These are phyloP conservation scores for Anastrepha obliqua DNA, from an alignment of 1,140 invertebrate species.

Conservation along the genomic window DNA sequence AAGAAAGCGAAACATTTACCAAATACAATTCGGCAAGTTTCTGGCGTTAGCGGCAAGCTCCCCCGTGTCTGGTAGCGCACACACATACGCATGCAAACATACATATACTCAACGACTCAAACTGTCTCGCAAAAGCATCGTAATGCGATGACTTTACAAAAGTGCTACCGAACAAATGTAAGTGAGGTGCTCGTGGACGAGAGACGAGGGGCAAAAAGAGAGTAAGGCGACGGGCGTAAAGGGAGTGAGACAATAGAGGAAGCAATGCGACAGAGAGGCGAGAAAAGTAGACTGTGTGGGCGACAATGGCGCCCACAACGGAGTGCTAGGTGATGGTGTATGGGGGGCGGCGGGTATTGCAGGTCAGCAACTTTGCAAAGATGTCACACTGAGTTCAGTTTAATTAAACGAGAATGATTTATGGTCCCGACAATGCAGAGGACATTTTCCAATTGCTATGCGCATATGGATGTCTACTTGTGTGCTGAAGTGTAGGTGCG, in stretches of 20 bases:
- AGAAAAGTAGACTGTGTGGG: neutral
- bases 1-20: conserved; percentile 5
- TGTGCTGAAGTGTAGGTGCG: neutral
- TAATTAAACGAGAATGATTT: conserved; percentile 56
- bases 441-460: conserved; percentile 40
- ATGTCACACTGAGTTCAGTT: conserved; percentile 54
- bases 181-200: neutral
- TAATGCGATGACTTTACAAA: conserved; percentile 33
- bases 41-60: neutral
- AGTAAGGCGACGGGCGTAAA: no score
- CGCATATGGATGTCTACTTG: neutral
- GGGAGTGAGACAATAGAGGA: no score
- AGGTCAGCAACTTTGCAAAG: conserved; percentile 53
- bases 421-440: conserved; percentile 48
- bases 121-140: neutral
- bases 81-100: neutral
- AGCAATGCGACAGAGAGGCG: neutral
- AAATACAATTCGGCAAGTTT: conserved; percentile 34
- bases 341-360: conserved; percentile 6
- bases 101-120: neutral
- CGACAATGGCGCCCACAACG: neutral
- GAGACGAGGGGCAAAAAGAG: neutral
- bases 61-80: neutral
- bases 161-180: neutral
- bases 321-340: neutral